phyloP scores from a whole-genome alignment of 2,888 invertebrate genomes.

The Cotesia congregata region DNA sequence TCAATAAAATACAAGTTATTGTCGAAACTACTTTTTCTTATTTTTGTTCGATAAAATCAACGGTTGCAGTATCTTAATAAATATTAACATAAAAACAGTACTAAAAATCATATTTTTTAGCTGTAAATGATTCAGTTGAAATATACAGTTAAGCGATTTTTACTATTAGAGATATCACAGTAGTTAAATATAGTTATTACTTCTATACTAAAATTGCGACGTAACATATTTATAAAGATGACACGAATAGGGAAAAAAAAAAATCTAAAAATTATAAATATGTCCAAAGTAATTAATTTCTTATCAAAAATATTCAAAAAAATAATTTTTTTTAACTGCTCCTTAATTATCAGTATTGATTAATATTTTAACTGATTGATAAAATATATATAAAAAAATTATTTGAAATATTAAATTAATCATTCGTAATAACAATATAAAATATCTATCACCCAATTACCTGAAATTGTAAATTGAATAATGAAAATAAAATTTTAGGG shows the following conservation, averaged over 20 bases:
- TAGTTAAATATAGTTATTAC: neutral
- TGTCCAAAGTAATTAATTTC: too few species aligned
- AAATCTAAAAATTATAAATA: neutral
- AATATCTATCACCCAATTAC: too few species aligned
- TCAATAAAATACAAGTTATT: neutral
- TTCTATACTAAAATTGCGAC: neutral
- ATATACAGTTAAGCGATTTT: neutral
- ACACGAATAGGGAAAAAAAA: conserved; percentile 1
- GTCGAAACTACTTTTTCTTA: neutral
- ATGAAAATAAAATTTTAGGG: neutral
- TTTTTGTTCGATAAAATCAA: neutral
- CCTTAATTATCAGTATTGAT: too few species aligned
- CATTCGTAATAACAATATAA: too few species aligned
- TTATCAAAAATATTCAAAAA: too few species aligned
- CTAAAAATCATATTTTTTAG: neutral
- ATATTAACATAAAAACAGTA: neutral
- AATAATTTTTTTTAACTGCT: too few species aligned
- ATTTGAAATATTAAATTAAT: too few species aligned
- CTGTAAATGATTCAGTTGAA: neutral
- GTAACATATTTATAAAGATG: conserved; percentile 6
- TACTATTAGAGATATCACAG: neutral
- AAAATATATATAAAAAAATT: too few species aligned
- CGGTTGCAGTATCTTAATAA: too few species aligned
- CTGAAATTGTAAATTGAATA: neutral
- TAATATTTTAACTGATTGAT: too few species aligned